Evolutionary conservation across 2,888 invertebrate genomes (phyloP), one percentile per base, ranked within the genome.

Genomic region (Theristus sp.): DNA sequence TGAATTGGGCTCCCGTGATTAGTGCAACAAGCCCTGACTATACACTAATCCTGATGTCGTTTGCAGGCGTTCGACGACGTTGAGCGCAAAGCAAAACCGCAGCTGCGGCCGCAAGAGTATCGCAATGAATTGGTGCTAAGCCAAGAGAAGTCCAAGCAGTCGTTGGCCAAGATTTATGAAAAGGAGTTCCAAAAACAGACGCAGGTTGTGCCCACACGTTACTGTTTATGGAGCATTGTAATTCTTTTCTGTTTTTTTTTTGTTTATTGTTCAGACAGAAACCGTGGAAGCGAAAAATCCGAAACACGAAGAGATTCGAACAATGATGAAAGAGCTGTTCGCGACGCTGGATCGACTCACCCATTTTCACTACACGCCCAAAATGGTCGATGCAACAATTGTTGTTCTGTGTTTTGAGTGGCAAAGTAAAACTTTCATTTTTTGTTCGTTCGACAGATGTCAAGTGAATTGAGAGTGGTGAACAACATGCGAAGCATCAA

Each of bases 331-430:
- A 20, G 77, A 80, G 1, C 73, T 96, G 6, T 90, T 93, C 70
- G 74, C 80, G 0, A 86, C 91, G 75, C 78, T 96, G 47, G 90
- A 94, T 76, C 87, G 91, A 0, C 78, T 96, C 17, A 85, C 86
- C 0, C 89, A 94, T 74, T 91, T 85, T 75, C 87, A 91, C 75
- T 94, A 86, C 70, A 89, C 89, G 56, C 93, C 94, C 0, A 88
- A 84, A 78, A 82, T 83, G 61, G 82, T 82, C 74, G 74, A 71
- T 64, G 20, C n/a, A n/a, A n/a, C n/a, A 38, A 17, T 52, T n/a
- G n/a, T 25, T n/a, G 22, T 52, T 17, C 6, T n/a, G 6, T 52
- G 25, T 63, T 26, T 38, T 49, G 61, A 26, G 25, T 24, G n/a
- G 3, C 22, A 25, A 60, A 22, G 10, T 28, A 53, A 20, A 13